Percentiles rank a stretch among this genome's conserved stretches.
phyloP scores from a whole-genome alignment of 92 coral and sea anemone genomes.

The Parazoanthus atlanticus region DNA sequence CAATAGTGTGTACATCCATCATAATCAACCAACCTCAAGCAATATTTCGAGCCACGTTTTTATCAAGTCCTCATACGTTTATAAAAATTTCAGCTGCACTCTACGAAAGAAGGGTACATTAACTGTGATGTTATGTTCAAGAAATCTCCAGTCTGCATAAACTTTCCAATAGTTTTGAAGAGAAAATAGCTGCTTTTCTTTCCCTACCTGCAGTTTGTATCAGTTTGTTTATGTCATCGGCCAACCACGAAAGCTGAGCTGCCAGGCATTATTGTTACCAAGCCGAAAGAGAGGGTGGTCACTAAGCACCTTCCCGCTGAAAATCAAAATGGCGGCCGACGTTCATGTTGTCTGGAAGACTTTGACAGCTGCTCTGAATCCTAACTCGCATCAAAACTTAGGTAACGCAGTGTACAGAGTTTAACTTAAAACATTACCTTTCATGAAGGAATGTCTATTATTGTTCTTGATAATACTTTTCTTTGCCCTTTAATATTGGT shows the following conservation, averaged over 20 bases:
- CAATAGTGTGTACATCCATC: background rate
- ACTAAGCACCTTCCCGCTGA: constrained; percentile 29
- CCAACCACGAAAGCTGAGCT: background rate
- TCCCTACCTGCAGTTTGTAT: background rate
- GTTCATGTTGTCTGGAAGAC: constrained; percentile 56
- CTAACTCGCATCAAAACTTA: constrained; percentile 32
- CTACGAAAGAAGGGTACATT: background rate
- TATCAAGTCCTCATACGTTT: background rate
- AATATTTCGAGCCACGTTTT: background rate
- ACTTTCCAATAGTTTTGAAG: background rate
- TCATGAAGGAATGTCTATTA: background rate
- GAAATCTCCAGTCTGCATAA: background rate
- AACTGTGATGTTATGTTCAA: background rate
- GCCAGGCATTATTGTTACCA: constrained; percentile 21
- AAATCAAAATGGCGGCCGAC: constrained; percentile 77
- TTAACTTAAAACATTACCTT: background rate
- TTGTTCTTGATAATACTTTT: background rate
- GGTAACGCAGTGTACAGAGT: constrained; percentile 20
- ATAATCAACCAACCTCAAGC: background rate
- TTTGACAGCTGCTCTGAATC: constrained; percentile 47
- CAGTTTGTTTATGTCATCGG: background rate
- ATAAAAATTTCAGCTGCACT: background rate
- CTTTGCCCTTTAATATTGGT: background rate
- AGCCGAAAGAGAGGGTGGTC: background rate
- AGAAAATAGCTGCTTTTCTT: background rate